phyloP scores from a whole-genome alignment of 2,888 invertebrate genomes.

The Orthosia incerta region DNA sequence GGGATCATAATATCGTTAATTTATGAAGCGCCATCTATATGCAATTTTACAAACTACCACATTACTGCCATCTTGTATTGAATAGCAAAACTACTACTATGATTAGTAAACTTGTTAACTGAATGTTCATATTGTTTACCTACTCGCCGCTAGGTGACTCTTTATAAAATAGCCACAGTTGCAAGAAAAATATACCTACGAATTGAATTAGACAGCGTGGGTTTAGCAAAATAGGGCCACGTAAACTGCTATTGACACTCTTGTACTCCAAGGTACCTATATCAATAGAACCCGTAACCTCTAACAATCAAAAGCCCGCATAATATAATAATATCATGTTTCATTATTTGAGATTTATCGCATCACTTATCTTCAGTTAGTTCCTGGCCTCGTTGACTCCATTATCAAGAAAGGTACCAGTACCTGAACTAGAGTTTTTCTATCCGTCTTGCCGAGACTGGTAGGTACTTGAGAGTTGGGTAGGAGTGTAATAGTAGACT shows the following conservation, averaged over 20 bases:
- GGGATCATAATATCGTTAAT: no score
- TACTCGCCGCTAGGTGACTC: conserved; percentile 27
- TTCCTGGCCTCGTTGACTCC: neutral
- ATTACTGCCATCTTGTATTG: conserved; percentile 34
- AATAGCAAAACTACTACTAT: conserved; percentile 9
- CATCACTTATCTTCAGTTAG: neutral
- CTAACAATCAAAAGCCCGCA: no score
- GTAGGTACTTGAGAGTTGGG: neutral
- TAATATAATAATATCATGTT: neutral
- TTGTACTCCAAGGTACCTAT: neutral
- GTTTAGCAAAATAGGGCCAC: neutral
- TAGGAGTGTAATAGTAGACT: neutral
- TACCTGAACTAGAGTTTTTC: neutral
- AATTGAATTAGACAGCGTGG: neutral
- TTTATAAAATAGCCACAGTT: neutral
- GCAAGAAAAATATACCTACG: no score
- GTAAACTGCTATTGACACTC: neutral
- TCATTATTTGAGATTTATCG: no score
- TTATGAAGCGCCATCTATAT: conserved; percentile 26
- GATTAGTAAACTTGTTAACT: neutral
- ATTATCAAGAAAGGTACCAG: neutral
- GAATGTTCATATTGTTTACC: neutral
- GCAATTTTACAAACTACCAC: neutral
- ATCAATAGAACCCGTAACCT: neutral
- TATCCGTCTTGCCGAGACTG: neutral